These are phyloP conservation scores for Cosmorhoe ocellata DNA, from an alignment of 2,888 invertebrate genomes.

Conservation along the genomic window DNA sequence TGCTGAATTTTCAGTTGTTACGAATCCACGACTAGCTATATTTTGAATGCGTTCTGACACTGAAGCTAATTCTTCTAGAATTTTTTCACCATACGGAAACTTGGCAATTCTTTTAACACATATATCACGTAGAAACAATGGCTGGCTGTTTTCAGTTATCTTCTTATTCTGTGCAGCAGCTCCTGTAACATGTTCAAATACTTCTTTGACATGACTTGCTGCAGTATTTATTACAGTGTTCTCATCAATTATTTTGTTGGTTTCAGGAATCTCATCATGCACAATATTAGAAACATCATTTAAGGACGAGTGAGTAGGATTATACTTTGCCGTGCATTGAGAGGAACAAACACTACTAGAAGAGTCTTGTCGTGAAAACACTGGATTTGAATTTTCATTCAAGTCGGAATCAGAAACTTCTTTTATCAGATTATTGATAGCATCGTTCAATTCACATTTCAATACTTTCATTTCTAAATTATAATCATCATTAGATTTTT, in stretches of 20 bases:
- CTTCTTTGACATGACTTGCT: slow-evolving; percentile 69
- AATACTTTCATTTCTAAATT: slow-evolving; percentile 71
- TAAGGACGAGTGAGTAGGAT: slow-evolving; percentile 82
- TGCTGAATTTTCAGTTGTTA: slow-evolving; percentile 28
- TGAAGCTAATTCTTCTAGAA: slow-evolving; percentile 86
- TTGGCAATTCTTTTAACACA: slow-evolving; percentile 85
- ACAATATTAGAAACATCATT: slow-evolving; percentile 82
- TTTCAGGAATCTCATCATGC: slow-evolving; percentile 66
- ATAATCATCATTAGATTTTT: slow-evolving; percentile 42
- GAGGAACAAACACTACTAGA: slow-evolving; percentile 85
- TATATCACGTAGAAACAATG: slow-evolving; percentile 83
- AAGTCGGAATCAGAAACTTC: slow-evolving; percentile 70
- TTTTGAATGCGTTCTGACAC: slow-evolving; percentile 82
- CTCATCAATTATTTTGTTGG: slow-evolving; percentile 40
- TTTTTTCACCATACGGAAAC: slow-evolving; percentile 86
- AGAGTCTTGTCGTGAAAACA: slow-evolving; percentile 80
- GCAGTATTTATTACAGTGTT: slow-evolving; percentile 35
- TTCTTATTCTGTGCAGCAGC: slow-evolving; percentile 39
- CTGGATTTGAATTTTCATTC: slow-evolving; percentile 53
- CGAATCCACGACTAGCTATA: slow-evolving; percentile 49
- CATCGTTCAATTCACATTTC: slow-evolving; percentile 75
- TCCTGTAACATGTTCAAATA: slow-evolving; percentile 69
- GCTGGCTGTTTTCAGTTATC: slow-evolving; percentile 42
- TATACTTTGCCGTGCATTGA: slow-evolving; percentile 87
- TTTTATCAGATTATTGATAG: slow-evolving; percentile 73